Conservation (phyloP, 1,140 invertebrate species). For the Hyphantria cunea region DNA sequence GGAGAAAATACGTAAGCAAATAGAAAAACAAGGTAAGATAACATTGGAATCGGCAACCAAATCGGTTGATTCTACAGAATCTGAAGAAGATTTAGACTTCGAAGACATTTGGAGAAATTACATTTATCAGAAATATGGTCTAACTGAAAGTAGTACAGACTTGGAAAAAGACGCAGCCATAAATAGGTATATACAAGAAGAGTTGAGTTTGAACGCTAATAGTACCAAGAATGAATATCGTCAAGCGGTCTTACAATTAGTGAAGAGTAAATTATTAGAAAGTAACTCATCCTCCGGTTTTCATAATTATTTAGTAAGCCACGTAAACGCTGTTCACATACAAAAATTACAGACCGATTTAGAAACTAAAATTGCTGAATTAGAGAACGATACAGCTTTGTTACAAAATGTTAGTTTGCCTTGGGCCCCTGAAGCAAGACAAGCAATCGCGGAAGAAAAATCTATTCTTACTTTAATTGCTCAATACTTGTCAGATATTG, state of each 20-base stretch:
- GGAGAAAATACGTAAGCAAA: conserved; percentile 40
- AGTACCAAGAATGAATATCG: conserved; percentile 62
- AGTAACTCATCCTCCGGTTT: conserved; percentile 40
- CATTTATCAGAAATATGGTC: conserved; percentile 65
- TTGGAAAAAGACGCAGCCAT: conserved; percentile 58
- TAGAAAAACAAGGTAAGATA: conserved; percentile 43
- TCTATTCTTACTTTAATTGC: conserved; percentile 51
- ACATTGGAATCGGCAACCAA: conserved; percentile 7
- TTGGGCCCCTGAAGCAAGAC: conserved; percentile 43
- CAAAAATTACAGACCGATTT: conserved; percentile 50
- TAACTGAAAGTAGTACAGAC: conserved; percentile 50
- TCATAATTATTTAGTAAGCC: conserved; percentile 51
- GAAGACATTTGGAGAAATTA: conserved; percentile 65
- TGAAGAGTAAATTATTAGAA: conserved; percentile 60
- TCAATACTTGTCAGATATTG: conserved; percentile 53
- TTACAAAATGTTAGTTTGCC: conserved; percentile 51
- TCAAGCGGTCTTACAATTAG: conserved; percentile 54
- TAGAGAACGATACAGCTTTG: conserved; percentile 52
- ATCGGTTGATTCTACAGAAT: conserved; percentile 45
- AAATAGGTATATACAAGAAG: conserved; percentile 57
- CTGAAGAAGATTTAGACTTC: conserved; percentile 50
- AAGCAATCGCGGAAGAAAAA: conserved; percentile 54
- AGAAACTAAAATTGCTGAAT: conserved; percentile 49
- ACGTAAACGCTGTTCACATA: conserved; percentile 52
- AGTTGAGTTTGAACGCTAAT: conserved; percentile 55